Conservation (phyloP, 2,113 vertebrate species). For the Sakesphorus luctuosus region DNA sequence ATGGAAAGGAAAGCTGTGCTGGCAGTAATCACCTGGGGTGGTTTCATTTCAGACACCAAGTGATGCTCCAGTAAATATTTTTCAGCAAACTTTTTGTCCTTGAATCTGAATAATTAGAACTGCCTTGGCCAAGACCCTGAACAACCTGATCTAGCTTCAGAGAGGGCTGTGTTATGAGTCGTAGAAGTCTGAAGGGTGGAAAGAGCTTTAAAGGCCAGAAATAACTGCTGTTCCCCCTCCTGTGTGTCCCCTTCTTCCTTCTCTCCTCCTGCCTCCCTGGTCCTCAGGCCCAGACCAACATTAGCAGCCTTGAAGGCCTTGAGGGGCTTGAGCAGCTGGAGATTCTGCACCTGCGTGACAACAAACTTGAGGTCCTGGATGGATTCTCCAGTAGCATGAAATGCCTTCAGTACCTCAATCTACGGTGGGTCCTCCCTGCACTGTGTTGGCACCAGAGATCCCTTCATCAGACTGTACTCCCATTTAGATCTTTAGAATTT, state of each 20-base stretch:
- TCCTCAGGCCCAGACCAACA: constrained; percentile 84
- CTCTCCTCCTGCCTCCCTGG: background rate
- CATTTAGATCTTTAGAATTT: background rate
- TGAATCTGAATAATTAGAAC: background rate
- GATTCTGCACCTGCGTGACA: constrained; percentile 89
- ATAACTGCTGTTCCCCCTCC: background rate
- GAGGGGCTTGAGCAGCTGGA: constrained; percentile 79
- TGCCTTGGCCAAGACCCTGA: background rate
- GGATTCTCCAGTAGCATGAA: constrained; percentile 86
- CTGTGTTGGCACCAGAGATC: background rate
- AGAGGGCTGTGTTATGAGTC: background rate
- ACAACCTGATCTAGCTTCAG: background rate
- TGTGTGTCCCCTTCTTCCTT: background rate
- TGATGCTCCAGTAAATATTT: background rate
- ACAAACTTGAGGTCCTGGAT: constrained; percentile 82
- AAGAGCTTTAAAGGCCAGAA: background rate
- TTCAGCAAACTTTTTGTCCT: background rate
- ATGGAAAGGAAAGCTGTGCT: background rate
- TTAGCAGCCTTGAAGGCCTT: constrained; percentile 83
- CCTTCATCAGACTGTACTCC: background rate
- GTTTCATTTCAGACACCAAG: background rate
- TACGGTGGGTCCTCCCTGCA: constrained; percentile 69
- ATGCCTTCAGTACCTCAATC: constrained; percentile 88
- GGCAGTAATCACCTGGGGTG: background rate
- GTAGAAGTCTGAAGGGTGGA: background rate